Evolutionary conservation across 2,113 vertebrate species (phyloP).

Genomic region (Cynopterus brachyotis): DNA sequence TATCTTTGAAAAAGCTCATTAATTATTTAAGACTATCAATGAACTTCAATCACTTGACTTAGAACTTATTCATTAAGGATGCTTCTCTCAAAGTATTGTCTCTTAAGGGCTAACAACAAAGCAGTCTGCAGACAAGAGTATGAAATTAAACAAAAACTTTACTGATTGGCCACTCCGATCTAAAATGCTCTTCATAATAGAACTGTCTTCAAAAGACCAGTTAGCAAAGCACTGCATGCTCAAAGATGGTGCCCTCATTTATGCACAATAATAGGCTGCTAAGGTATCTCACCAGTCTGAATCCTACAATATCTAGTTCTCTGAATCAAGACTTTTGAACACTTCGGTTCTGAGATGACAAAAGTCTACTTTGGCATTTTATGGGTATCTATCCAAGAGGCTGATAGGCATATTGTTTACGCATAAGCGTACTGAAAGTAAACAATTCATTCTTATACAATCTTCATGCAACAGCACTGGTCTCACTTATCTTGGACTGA

Average conservation of each 20-base stretch:
- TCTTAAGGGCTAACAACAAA: conserved; percentile 31
- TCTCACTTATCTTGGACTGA: neutral
- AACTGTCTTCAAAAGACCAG: conserved; percentile 26
- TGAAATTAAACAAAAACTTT: conserved; percentile 9
- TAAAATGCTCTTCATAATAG: neutral
- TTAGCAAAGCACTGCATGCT: neutral
- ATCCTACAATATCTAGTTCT: neutral
- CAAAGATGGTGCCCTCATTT: neutral
- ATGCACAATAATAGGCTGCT: neutral
- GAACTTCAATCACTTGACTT: conserved; percentile 23
- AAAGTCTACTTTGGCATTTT: neutral
- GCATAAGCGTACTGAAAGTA: neutral
- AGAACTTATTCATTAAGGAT: conserved; percentile 30
- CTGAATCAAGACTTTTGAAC: neutral
- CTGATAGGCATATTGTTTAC: neutral
- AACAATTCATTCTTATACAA: neutral
- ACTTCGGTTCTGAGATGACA: neutral
- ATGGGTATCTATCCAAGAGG: neutral
- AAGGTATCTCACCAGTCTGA: neutral
- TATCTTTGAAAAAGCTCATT: conserved; percentile 31
- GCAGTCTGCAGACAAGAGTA: neutral
- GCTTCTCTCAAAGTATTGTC: neutral
- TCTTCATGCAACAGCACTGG: neutral
- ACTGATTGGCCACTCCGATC: neutral
- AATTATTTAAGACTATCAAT: neutral